A percentile compares a stretch with the other conserved stretches of the same genome.
These are phyloP conservation scores for Mesocricetus auratus DNA, from an alignment of 2,113 vertebrate species.

Conservation along the genomic window DNA sequence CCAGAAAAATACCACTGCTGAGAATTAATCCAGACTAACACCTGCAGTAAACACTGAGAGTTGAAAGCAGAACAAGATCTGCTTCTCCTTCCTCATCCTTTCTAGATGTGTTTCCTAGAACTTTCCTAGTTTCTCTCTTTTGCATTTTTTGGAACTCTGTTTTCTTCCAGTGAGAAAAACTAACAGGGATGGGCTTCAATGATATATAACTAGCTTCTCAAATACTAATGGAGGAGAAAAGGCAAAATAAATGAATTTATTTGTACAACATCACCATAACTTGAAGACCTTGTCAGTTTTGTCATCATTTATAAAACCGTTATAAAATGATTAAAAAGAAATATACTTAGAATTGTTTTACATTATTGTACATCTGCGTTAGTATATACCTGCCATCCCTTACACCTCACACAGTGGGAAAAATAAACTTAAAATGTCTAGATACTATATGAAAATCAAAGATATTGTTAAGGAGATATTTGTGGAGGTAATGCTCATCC, in stretches of 20 bases:
- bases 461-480: background rate
- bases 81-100: background rate
- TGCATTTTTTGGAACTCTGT: background rate
- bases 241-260: background rate
- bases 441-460: conserved; percentile 27
- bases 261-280: background rate
- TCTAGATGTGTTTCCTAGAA: background rate
- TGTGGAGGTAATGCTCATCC: background rate
- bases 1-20: background rate
- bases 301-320: background rate
- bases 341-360: background rate
- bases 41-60: background rate
- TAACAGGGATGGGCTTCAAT: background rate
- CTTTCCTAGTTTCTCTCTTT: background rate
- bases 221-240: background rate
- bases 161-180: background rate
- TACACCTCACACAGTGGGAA: background rate
- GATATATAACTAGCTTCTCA: background rate
- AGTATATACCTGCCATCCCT: background rate
- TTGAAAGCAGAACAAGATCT: too few relatives aligned
- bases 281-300: background rate
- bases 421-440: background rate
- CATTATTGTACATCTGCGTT: background rate
- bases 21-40: background rate
- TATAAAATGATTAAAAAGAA: conserved; percentile 1